Evolutionary conservation across 2,797 vertebrate species (phyloP).

Genomic region (Adrianichthys oophorus): DNA sequence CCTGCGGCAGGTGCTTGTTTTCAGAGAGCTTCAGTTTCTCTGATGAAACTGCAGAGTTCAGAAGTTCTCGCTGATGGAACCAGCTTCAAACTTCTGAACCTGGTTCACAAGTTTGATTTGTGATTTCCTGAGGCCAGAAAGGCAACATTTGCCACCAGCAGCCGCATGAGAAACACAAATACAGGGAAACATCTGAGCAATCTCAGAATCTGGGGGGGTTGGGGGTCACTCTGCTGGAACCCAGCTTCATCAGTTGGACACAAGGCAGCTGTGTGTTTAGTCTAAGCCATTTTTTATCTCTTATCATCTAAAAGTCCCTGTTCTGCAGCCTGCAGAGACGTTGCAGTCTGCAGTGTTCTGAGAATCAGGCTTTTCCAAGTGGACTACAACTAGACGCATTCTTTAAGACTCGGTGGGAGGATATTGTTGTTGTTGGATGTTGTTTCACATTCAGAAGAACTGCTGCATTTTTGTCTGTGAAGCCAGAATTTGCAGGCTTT

Average conservation of each 20-base stretch:
- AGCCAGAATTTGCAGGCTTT: too few species aligned
- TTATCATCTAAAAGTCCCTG: not conserved
- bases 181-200: slow-evolving; percentile 33
- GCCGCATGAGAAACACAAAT: slow-evolving; percentile 42
- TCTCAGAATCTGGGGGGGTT: slow-evolving; percentile 13
- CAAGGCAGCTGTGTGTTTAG: slow-evolving; percentile 25
- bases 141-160: slow-evolving; percentile 22
- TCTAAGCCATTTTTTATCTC: not conserved
- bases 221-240: not conserved
- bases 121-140: slow-evolving; percentile 50
- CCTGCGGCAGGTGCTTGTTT: not conserved
- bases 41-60: not conserved
- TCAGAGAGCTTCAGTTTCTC: not conserved
- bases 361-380: too few species aligned
- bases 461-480: too few species aligned
- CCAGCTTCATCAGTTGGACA: slow-evolving; percentile 4
- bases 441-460: too few species aligned
- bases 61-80: slow-evolving; percentile 1
- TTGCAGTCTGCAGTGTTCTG: not conserved
- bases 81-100: slow-evolving; percentile 6
- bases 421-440: too few species aligned
- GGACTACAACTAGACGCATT: too few species aligned
- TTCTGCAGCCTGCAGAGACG: not conserved
- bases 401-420: too few species aligned
- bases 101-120: slow-evolving; percentile 49